Evolutionary conservation across 2,113 vertebrate species (phyloP), one percentile per base, ranked within the genome.

Genomic region (Meriones unguiculatus): DNA sequence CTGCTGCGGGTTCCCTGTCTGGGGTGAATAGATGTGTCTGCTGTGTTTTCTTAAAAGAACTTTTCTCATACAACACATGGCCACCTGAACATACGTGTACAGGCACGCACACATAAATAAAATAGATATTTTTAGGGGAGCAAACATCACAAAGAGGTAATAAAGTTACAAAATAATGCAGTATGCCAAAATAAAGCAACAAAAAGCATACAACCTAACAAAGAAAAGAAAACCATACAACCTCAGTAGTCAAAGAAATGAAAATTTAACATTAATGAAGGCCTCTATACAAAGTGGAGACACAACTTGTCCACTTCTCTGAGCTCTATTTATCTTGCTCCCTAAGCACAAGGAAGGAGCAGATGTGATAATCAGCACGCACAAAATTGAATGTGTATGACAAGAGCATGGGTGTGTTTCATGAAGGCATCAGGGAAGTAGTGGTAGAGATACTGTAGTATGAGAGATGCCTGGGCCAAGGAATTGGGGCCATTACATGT

Each of bases 371-470:
- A 69, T 32, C 62, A 76, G 15, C 38, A 41, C 25, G 7, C 17
- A 9, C 57, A 65, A 62, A 69, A 72, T 5, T 69, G 4, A 75
- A 65, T 18, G 35, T 15, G 30, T 41, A 15, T 54, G 64, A 22
- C 13, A 14, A 86, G 18, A 75, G 4, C 5, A 12, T 4, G 1
- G 7, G 6, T 38, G 4, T 46, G 25, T 52, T 14, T 57, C 25
- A 13, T 5, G 59, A 38, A 81, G 46, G 25, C 5, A 30, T 1
- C 2, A 17, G 69, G 15, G 4, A 41, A 35, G n/a, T 25, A 5
- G 8, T 3, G 24, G 15, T n/a, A n/a, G 73, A 75, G 9, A 62
- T 1, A 35, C 22, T 0, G 0, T 3, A 14, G 9, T 0, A 24
- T 7, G 24, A 38, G n/a, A 73, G 67, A 30, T 24, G 28, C 20